Percentiles rank a stretch among this genome's conserved stretches.
Conservation (phyloP, 2,888 invertebrate genomes). For the Papilio elwesi region DNA sequence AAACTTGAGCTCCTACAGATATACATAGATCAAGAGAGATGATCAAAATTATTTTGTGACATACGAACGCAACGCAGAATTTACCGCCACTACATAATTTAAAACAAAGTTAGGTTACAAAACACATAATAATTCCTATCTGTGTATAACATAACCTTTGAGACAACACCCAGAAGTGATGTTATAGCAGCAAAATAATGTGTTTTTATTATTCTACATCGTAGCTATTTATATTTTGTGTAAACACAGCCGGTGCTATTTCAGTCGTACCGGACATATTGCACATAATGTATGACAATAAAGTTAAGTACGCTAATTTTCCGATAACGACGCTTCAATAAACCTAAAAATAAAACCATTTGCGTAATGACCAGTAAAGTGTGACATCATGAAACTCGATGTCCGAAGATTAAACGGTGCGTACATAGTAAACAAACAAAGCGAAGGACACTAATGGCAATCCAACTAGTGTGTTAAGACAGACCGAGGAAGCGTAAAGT, state of each 20-base stretch:
- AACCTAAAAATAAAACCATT: conserved; percentile 40
- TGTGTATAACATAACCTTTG: not conserved
- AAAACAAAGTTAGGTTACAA: not conserved
- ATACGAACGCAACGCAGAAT: no score
- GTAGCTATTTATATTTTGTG: not conserved
- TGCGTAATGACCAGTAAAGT: conserved; percentile 37
- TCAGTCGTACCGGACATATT: conserved; percentile 18
- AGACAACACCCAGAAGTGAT: not conserved
- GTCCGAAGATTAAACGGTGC: conserved; percentile 33
- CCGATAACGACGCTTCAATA: conserved; percentile 35
- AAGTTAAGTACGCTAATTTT: conserved; percentile 37
- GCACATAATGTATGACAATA: conserved; percentile 30
- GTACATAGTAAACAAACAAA: conserved; percentile 34
- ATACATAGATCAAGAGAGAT: no score
- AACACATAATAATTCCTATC: not conserved
- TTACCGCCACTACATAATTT: no score
- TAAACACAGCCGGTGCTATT: conserved; percentile 23
- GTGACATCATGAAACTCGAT: conserved; percentile 33
- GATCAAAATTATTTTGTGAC: no score
- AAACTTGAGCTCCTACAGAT: no score
- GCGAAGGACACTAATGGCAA: conserved; percentile 31
- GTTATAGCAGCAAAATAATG: not conserved
- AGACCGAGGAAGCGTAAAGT: not conserved
- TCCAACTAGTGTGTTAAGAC: conserved; percentile 26
- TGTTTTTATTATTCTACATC: not conserved